Evolutionary conservation across 2,113 vertebrate species (phyloP), one percentile per base, ranked within the genome.

Genomic region (Carollia perspicillata): DNA sequence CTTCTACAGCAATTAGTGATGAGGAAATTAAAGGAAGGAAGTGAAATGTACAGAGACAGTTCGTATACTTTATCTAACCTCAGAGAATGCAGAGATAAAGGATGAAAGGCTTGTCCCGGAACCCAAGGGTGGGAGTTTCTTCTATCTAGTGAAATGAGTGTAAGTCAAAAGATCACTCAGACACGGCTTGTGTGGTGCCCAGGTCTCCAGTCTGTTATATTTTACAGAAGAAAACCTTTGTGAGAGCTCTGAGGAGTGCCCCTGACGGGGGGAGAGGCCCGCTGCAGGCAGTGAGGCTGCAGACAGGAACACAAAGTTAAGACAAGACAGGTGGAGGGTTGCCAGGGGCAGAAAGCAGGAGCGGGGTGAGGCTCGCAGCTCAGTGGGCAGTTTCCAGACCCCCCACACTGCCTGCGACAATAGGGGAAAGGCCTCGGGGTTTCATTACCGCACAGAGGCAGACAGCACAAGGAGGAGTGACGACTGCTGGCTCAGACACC

Each of bases 101-200:
- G 95, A 97, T 96, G 66, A 92, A 97, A 91, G 69, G 53, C 92
- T 80, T 35, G 30, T 81, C 93, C 74, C 72, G 72, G 81, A 91
- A 95, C 84, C 88, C 58, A 78, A 78, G 51, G 89, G 35, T 22
- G 9, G 51, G 55, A 44, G 84, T 89, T 89, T 33, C 71, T 86
- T 72, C 91, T 86, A 90, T 93, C 87, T 55, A 87, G 77, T 88
- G 55, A 79, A 85, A 84, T n/a, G 68, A 83, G 18, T 14, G 4
- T 28, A 53, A 81, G 74, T 23, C 40, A 78, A 92, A 96, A 85
- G 77, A 69, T 75, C 77, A 75, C 72, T 83, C 42, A 80, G 80
- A 86, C 86, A 35, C 22, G 79, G 69, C 42, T 83, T 55, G 65
- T 83, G 89, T 91, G 55, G 86, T 69, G 93, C 35, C 75, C 84